These are phyloP conservation scores for Microctenopoma stevenorrisi DNA, from an alignment of 2,797 vertebrate genomes.

Conservation along the genomic window DNA sequence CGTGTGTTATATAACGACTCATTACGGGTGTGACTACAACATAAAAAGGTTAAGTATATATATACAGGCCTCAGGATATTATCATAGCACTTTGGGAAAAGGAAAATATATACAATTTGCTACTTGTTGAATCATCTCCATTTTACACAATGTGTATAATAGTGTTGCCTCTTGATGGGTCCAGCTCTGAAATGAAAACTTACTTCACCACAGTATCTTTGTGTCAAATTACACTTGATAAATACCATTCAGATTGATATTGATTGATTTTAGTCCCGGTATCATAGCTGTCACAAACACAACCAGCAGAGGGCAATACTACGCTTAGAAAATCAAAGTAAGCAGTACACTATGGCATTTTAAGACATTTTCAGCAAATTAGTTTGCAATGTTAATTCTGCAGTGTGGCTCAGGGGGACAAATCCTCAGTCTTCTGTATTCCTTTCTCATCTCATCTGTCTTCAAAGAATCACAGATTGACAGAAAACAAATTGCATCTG, in stretches of 20 bases:
- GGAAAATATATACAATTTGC: not conserved
- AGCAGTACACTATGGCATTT: not conserved
- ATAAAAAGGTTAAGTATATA: not conserved
- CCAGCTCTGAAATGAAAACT: not conserved
- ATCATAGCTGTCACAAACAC: not conserved
- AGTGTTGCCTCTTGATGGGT: not conserved
- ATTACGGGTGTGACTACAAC: too few species aligned
- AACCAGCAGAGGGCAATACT: conserved; percentile 74
- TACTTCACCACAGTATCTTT: not conserved
- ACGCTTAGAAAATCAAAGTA: conserved; percentile 14
- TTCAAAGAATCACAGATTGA: conserved; percentile 18
- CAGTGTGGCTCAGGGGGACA: not conserved
- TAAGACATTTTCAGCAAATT: conserved; percentile 6
- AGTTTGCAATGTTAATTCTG: not conserved
- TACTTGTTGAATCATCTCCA: not conserved
- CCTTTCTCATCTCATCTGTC: not conserved
- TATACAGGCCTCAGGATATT: not conserved
- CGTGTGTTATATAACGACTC: too few species aligned
- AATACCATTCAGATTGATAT: too few species aligned
- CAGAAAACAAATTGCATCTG: conserved; percentile 10
- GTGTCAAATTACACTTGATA: not conserved
- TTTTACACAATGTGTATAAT: not conserved
- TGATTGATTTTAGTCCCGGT: too few species aligned
- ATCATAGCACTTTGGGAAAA: not conserved
- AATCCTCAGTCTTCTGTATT: not conserved